Conservation (phyloP, 2,888 invertebrate genomes). For the Tetheella fluctuosa region DNA sequence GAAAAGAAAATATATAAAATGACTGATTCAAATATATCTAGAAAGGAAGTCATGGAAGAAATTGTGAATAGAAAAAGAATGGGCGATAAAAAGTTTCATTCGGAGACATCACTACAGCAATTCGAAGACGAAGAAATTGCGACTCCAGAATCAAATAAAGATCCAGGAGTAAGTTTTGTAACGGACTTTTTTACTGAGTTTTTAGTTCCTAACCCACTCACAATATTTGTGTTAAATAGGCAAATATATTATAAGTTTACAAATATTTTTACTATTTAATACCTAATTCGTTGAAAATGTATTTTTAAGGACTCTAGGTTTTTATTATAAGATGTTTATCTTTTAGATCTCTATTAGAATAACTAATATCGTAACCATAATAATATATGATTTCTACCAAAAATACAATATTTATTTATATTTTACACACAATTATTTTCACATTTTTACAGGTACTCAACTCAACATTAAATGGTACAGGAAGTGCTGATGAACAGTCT, state of each 20-base stretch:
- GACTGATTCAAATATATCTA: slow-evolving; percentile 49
- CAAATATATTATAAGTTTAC: no score
- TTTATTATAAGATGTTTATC: no score
- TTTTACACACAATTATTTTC: no score
- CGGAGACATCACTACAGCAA: slow-evolving; percentile 72
- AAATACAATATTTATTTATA: no score
- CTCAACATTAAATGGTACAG: slow-evolving; percentile 45
- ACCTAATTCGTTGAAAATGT: no score
- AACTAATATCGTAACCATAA: no score
- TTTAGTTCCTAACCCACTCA: no score
- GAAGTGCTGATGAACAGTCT: slow-evolving; percentile 40
- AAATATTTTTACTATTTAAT: no score
- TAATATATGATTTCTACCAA: no score
- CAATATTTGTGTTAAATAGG: no score
- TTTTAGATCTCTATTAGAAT: no score
- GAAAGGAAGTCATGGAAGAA: slow-evolving; percentile 60
- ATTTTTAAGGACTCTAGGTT: no score
- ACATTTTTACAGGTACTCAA: slow-evolving; percentile 67
- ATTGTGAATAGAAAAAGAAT: slow-evolving; percentile 62
- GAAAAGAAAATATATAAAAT: slow-evolving; percentile 43
- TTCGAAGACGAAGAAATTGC: slow-evolving; percentile 57
- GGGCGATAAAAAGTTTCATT: slow-evolving; percentile 74
- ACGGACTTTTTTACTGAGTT: not conserved
- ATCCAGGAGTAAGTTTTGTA: slow-evolving; percentile 65
- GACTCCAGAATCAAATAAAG: slow-evolving; percentile 37